Evolutionary conservation across 2,113 vertebrate genomes (phyloP).

Genomic region (Natator depressus): DNA sequence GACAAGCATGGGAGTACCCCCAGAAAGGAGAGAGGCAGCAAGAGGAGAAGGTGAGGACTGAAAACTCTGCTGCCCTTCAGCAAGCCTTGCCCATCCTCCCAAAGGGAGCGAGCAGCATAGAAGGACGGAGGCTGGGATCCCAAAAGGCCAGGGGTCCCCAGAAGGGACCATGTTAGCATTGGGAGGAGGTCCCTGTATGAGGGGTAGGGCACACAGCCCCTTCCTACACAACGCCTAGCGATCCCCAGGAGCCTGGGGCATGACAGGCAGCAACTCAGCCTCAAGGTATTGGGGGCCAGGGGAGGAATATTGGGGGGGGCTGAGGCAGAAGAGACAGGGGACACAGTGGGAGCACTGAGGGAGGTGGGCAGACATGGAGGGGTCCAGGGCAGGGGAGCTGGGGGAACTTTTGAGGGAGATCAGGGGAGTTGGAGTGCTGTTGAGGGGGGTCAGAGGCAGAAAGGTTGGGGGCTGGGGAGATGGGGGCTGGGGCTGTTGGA

Average conservation of each 20-base stretch:
- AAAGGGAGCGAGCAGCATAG: too few species aligned
- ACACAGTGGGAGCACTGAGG: too few species aligned
- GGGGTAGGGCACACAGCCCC: neutral
- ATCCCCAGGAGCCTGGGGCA: too few species aligned
- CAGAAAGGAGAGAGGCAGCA: neutral
- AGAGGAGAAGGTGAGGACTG: too few species aligned
- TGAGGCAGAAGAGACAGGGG: too few species aligned
- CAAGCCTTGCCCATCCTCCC: neutral
- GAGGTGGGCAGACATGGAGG: too few species aligned
- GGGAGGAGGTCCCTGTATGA: neutral
- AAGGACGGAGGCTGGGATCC: too few species aligned
- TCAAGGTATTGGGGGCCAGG: too few species aligned
- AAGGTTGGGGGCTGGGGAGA: neutral
- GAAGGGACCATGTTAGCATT: neutral
- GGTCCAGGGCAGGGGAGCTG: too few species aligned
- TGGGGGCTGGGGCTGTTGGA: neutral
- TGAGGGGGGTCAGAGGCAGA: neutral
- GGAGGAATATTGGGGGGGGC: too few species aligned
- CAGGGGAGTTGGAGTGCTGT: neutral
- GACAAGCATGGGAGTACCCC: neutral
- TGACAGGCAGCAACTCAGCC: too few species aligned
- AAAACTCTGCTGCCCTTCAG: neutral
- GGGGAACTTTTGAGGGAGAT: too few species aligned
- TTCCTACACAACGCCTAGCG: neutral
- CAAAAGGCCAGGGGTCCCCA: neutral